These are phyloP conservation scores for Menura novaehollandiae DNA, from an alignment of 2,113 vertebrate genomes.

Conservation along the genomic window DNA sequence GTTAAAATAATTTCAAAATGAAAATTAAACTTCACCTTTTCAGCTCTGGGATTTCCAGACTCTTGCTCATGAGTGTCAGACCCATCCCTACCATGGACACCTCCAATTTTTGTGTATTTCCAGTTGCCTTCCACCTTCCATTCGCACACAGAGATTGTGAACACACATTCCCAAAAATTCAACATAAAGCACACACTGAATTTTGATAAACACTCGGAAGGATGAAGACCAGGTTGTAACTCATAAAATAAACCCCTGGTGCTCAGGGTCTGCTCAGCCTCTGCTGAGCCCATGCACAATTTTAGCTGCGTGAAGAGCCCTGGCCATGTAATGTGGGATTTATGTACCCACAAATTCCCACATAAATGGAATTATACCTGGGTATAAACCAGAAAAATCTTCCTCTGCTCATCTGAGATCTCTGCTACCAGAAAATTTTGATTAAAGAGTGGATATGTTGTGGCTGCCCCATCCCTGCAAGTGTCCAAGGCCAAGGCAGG, in stretches of 20 bases:
- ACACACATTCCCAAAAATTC: fast-evolving
- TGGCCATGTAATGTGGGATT: fast-evolving
- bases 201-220: not conserved
- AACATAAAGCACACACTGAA: fast-evolving
- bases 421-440: not conserved
- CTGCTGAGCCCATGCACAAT: not conserved
- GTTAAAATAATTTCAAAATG: not conserved
- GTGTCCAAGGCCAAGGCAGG: not conserved
- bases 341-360: not conserved
- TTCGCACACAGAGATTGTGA: fast-evolving
- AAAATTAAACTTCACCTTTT: not conserved
- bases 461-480: not conserved
- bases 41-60: not conserved
- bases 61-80: not conserved
- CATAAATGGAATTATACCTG: not conserved
- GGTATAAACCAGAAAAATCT: not conserved
- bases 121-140: not conserved
- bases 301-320: not conserved
- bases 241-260: not conserved
- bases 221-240: not conserved
- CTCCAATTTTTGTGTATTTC: not conserved
- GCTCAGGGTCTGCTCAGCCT: not conserved
- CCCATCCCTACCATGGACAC: not conserved
- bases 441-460: not conserved
- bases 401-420: not conserved